Evolutionary conservation across 1,140 invertebrate species (phyloP).

Genomic region (Trachymyrmex cornetzi): DNA sequence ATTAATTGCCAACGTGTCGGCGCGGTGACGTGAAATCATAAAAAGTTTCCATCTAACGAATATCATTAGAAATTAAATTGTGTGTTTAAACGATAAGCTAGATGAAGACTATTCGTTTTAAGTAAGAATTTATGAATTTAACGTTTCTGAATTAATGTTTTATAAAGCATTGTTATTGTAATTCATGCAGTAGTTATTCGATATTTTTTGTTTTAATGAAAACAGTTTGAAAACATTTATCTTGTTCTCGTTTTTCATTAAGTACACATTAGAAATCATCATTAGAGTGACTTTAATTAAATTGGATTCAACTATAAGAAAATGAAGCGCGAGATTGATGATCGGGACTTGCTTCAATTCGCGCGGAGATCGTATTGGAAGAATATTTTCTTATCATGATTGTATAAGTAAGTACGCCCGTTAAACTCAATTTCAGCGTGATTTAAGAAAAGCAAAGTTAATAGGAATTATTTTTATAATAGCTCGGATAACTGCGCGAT

Average conservation of each 20-base stretch:
- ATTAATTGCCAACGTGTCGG: slow-evolving; percentile 22
- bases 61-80: slow-evolving; percentile 24
- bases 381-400: neutral
- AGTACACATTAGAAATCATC: neutral
- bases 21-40: neutral
- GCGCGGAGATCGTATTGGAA: neutral
- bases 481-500: slow-evolving; percentile 19
- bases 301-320: slow-evolving; percentile 7
- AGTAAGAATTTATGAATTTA: neutral
- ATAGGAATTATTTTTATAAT: slow-evolving; percentile 22
- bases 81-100: neutral
- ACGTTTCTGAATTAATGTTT: neutral
- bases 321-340: slow-evolving; percentile 34
- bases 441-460: slow-evolving; percentile 23
- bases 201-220: neutral
- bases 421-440: slow-evolving; percentile 4
- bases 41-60: neutral
- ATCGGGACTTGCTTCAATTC: slow-evolving; percentile 2
- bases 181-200: neutral
- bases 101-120: neutral
- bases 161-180: neutral
- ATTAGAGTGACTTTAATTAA: slow-evolving; percentile 47
- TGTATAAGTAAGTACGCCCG: neutral
- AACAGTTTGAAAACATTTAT: slow-evolving; percentile 20
- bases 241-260: neutral